Percentiles rank a stretch among this genome's conserved stretches.
phyloP scores from a whole-genome alignment of 1,140 invertebrate genomes.

The Ptiloglossa arizonensis region DNA sequence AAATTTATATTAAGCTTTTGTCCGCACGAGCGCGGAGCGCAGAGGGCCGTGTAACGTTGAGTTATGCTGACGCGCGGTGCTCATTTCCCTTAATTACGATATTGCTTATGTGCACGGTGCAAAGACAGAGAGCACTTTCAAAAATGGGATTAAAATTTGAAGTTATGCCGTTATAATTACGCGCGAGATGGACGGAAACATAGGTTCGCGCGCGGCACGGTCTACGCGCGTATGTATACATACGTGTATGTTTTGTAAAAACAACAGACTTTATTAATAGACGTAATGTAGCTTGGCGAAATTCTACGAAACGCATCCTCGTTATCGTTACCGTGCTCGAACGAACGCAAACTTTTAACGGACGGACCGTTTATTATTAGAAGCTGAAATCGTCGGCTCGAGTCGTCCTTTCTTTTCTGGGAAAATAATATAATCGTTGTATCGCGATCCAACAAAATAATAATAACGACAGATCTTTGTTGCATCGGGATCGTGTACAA shows the following conservation, averaged over 20 bases:
- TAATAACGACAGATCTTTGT: too few species aligned
- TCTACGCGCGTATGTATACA: too few species aligned
- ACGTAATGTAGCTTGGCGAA: neutral
- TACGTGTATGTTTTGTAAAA: neutral
- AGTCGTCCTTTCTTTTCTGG: too few species aligned
- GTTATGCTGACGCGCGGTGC: slow-evolving; percentile 38
- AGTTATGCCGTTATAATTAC: slow-evolving; percentile 41
- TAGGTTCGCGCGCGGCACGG: neutral
- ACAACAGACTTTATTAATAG: slow-evolving; percentile 13
- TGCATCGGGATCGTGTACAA: too few species aligned
- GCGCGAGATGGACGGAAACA: slow-evolving; percentile 27
- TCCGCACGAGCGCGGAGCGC: neutral
- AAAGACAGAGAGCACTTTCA: slow-evolving; percentile 40
- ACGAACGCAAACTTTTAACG: neutral
- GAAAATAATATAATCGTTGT: too few species aligned
- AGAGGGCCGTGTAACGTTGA: slow-evolving; percentile 25
- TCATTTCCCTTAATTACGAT: slow-evolving; percentile 54
- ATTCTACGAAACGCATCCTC: neutral
- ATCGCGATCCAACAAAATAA: too few species aligned
- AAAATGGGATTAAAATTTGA: slow-evolving; percentile 49
- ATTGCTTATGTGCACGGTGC: slow-evolving; percentile 35
- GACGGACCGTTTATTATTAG: too few species aligned
- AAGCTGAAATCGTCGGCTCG: too few species aligned
- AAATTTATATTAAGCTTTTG: slow-evolving; percentile 53
- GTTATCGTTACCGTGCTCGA: neutral